A percentile compares a stretch with the other conserved stretches of the same genome.
Evolutionary conservation across 2,888 invertebrate genomes (phyloP).

Genomic region (Polymixis flavicincta): DNA sequence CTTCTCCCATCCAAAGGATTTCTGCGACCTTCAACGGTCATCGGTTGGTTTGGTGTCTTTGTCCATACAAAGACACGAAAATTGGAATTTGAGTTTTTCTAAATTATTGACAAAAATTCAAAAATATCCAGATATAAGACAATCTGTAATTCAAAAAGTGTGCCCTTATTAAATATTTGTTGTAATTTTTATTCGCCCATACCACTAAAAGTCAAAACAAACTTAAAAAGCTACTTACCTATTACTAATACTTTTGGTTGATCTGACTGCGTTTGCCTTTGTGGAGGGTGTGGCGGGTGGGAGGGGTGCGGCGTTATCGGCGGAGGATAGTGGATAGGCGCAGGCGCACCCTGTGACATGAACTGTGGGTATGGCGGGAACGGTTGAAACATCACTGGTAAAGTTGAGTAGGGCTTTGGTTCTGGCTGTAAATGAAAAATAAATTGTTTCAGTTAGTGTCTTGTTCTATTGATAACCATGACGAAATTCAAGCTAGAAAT

Average conservation of each 20-base stretch:
- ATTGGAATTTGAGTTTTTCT: no score
- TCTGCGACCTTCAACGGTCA: neutral
- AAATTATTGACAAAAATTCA: no score
- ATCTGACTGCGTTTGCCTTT: slow-evolving; percentile 82
- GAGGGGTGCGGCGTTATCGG: slow-evolving; percentile 82
- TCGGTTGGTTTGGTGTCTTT: no score
- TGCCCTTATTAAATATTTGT: neutral
- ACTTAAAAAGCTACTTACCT: slow-evolving; percentile 80
- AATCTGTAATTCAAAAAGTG: neutral
- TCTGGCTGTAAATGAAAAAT: slow-evolving; percentile 85
- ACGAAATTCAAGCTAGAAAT: neutral
- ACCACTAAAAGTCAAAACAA: neutral
- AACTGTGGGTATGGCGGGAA: slow-evolving; percentile 85
- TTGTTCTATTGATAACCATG: neutral
- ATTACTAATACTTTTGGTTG: slow-evolving; percentile 90
- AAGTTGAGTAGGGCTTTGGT: slow-evolving; percentile 83
- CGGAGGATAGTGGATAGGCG: slow-evolving; percentile 86
- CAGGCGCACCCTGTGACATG: slow-evolving; percentile 78
- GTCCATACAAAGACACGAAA: no score
- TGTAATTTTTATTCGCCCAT: neutral
- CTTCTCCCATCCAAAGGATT: neutral
- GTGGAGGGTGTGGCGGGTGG: slow-evolving; percentile 73
- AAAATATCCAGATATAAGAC: rapidly evolving
- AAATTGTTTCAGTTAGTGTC: neutral
- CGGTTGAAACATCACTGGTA: slow-evolving; percentile 87